Evolutionary conservation across 1,140 invertebrate species (phyloP).

Genomic region (Lordiphosa stackelbergi): DNA sequence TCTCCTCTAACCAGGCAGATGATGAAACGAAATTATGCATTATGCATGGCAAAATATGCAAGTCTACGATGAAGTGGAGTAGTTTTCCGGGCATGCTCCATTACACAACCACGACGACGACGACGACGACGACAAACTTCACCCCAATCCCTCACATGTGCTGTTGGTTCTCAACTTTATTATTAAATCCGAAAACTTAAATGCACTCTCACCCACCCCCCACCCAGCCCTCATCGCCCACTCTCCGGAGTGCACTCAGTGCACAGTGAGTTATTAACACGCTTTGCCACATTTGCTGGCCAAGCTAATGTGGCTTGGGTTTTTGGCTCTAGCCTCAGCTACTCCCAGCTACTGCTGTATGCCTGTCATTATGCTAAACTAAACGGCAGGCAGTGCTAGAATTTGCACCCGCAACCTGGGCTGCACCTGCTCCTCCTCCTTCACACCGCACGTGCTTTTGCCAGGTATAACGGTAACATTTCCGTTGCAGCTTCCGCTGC

Average conservation of each 20-base stretch:
- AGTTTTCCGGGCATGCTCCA: slow-evolving; percentile 49
- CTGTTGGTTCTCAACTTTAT: slow-evolving; percentile 46
- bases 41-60: slow-evolving; percentile 65
- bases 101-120: slow-evolving; percentile 57
- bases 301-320: slow-evolving; percentile 69
- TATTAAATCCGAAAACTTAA: slow-evolving; percentile 72
- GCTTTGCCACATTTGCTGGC: slow-evolving; percentile 72
- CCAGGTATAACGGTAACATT: slow-evolving; percentile 70
- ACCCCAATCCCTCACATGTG: slow-evolving; percentile 1
- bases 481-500: slow-evolving; percentile 72
- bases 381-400: slow-evolving; percentile 72
- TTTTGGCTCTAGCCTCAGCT: slow-evolving; percentile 46
- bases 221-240: slow-evolving; percentile 23
- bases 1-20: slow-evolving; percentile 25
- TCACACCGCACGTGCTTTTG: slow-evolving; percentile 57
- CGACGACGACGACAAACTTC: slow-evolving; percentile 11
- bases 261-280: slow-evolving; percentile 73
- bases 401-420: slow-evolving; percentile 65
- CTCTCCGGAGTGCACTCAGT: slow-evolving; percentile 56
- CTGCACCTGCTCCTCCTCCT: slow-evolving; percentile 13
- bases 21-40: slow-evolving; percentile 73
- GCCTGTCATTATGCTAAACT: slow-evolving; percentile 75
- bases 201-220: slow-evolving; percentile 37
- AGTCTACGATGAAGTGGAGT: slow-evolving; percentile 16
- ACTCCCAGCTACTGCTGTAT: slow-evolving; percentile 17